These are phyloP conservation scores for Radopholus similis DNA, from an alignment of 1,140 invertebrate genomes.

Conservation along the genomic window DNA sequence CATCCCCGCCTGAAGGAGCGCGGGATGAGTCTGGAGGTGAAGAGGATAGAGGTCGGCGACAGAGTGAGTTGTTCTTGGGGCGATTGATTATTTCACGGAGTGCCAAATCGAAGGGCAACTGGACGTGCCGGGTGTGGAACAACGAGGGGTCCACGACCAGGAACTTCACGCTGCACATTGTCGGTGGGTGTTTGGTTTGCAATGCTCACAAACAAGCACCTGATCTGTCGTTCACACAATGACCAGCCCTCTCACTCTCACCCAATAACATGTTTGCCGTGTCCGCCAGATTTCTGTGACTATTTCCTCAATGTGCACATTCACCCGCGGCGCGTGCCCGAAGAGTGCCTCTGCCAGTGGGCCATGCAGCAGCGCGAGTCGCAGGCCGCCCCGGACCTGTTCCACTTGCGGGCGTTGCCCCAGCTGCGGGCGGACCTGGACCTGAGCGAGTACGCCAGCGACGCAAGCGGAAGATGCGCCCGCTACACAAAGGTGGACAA, in stretches of 20 bases:
- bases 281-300: slow-evolving; percentile 57
- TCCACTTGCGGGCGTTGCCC: slow-evolving; percentile 2
- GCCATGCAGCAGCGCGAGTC: neutral
- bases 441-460: slow-evolving; percentile 11
- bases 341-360: slow-evolving; percentile 48
- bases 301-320: slow-evolving; percentile 48
- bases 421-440: slow-evolving; percentile 17
- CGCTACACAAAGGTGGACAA: slow-evolving; percentile 5
- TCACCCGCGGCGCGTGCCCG: slow-evolving; percentile 28
- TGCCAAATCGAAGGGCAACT: slow-evolving; percentile 42
- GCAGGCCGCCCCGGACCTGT: slow-evolving; percentile 3
- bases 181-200: slow-evolving; percentile 46
- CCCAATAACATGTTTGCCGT: neutral
- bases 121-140: slow-evolving; percentile 59
- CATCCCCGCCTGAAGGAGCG: slow-evolving; percentile 22
- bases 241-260: neutral
- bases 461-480: slow-evolving; percentile 6
- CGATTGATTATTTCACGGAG: neutral
- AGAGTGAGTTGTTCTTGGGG: slow-evolving; percentile 27
- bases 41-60: slow-evolving; percentile 41
- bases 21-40: slow-evolving; percentile 38
- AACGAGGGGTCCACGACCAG: slow-evolving; percentile 46
- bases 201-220: neutral
- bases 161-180: slow-evolving; percentile 58
- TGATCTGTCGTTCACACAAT: neutral